Base-by-base conservation (phyloP, 2,888 invertebrate species). In the Diaphora mendica region DNA sequence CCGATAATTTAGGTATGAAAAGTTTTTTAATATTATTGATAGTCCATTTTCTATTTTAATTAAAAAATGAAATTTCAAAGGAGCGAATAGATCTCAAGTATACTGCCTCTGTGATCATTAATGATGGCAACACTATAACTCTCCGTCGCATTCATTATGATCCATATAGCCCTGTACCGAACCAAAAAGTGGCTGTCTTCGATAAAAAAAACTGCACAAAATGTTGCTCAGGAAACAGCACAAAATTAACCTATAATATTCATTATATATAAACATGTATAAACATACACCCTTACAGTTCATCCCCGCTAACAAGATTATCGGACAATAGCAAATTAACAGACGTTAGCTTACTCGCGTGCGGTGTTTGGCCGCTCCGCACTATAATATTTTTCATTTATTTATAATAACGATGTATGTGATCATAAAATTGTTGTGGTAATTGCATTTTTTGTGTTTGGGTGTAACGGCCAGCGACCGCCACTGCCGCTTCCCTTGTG, bases 211-310 rank as follows among this genome's bases (percentile, higher is more conserved):
- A 82, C 84, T 84, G 83, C 86, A 85, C 86, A 79, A 76, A 82
- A 86, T 83, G 85, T 83, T 84, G 87, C 89, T 89, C 79, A 88
- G 90, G 90, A 91, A 91, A 94, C 94, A 93, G 93, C 94, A 94
- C 94, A 91, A 94, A 93, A 94, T 94, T 95, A 95, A 93, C 93
- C 94, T 95, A 95, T 89, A 87, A 94, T 94, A 94, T 91, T 93
- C 93, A 93, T 93, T 94, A 94, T 94, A 94, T 94, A 94, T 94
- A 95, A 92, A 94, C 92, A 93, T 92, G 92, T 93, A 94, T 94
- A 93, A 92, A 94, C 93, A 92, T 92, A 93, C 94, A 93, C 91
- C 91, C 93, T 91, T 92, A 90, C 93, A 91, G 91, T 90, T 88
- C 91, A 90, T 91, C 88, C 85, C 86, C 83, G 82, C 88, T 89